Evolutionary conservation across 2,113 vertebrate species (phyloP).

Genomic region (Mus musculus): DNA sequence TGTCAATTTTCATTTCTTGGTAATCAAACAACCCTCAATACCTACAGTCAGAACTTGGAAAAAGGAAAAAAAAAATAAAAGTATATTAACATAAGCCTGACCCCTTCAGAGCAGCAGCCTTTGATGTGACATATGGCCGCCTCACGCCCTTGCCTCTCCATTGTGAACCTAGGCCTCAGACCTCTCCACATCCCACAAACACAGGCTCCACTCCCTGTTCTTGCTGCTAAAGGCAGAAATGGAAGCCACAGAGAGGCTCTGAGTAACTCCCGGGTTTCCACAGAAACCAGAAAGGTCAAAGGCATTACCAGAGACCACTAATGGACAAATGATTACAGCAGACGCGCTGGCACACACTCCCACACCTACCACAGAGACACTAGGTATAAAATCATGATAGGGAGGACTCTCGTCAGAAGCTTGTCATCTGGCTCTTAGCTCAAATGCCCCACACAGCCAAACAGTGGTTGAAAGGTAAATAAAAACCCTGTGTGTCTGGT

Average conservation of each 20-base stretch:
- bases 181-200: background rate
- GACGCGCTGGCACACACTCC: background rate
- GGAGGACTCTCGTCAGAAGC: background rate
- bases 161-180: slow-evolving; percentile 2
- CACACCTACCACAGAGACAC: background rate
- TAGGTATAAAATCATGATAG: background rate
- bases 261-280: background rate
- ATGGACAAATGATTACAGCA: background rate
- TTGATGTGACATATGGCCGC: background rate
- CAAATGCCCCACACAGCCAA: background rate
- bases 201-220: background rate
- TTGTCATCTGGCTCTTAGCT: background rate
- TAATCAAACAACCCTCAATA: slow-evolving; percentile 15
- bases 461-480: background rate
- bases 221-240: background rate
- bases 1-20: slow-evolving; percentile 9
- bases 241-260: background rate
- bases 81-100: slow-evolving; percentile 9
- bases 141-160: background rate
- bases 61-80: slow-evolving; percentile 30
- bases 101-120: background rate
- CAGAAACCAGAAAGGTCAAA: background rate
- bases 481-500: background rate
- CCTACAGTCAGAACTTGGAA: background rate
- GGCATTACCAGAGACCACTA: background rate